Evolutionary conservation across 92 coral and sea anemone genomes (phyloP), one percentile per base, ranked within the genome.

Genomic region (Zoanthus solanderi): DNA sequence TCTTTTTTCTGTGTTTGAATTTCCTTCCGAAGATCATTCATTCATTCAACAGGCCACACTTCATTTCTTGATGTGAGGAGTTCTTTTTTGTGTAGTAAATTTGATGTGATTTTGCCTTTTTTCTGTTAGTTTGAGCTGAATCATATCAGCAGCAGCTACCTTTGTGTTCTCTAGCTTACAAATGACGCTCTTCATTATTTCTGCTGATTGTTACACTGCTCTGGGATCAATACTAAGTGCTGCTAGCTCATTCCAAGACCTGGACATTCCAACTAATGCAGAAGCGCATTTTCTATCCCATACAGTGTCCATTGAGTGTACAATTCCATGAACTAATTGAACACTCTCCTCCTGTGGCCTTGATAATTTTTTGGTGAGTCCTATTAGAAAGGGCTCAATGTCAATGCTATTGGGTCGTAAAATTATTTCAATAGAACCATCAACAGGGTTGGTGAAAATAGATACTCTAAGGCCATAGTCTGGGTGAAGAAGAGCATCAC

Each of bases 381-480:
- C 88, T 12, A 61, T 89, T 29, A 89, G 79, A 61, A 61, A 61
- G 29, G 69, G 69, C 16, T 61, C 69, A 16, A 61, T 60, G 76
- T 89, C 92, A 83, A 89, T 83, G 63, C 92, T 84, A 67, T 89
- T 89, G 3, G 92, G 92, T 46, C 92, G 83, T 48, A 89, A 75
- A 61, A 89, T 75, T 50, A 84, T 89, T 52, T 88, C 88, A 88
- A 60, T 89, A 48, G 88, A 83, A 53, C 23, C 46, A 84, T 68
- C 76, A 30, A 89, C 82, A 75, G 83, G 69, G 69, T 7, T 61
- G 29, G 79, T 48, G 61, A 89, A 84, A 78, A 89, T 84, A 31
- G 92, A 65, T 37, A 89, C 92, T 83, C 92, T 76, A 60, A 89
- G 78, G 67, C 92, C 92, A 84, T 89, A 89, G 52, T 83, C 88